Evolutionary conservation across 2,888 invertebrate species (phyloP), one percentile per base, ranked within the genome.

Genomic region (Chymomyza amoena): DNA sequence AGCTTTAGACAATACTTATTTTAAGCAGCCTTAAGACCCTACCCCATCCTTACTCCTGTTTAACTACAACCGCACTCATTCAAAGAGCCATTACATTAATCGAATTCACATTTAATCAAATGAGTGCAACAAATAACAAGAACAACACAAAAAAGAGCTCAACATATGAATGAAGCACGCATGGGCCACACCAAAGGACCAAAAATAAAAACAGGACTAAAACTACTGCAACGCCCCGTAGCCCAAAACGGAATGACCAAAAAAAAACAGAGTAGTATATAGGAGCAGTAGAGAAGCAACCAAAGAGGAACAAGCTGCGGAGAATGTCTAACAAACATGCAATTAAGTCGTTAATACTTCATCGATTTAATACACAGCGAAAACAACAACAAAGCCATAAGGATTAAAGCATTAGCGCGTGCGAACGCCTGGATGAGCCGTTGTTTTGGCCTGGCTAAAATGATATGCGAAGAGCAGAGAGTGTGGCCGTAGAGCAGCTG

Each of bases 321-420:
- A 79, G 84, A 90, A 90, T 89, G 89, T 83, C 84, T 80, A 82
- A 84, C 88, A 89, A 90, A 90, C 90, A 90, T 90, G 90, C 90
- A 90, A 90, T 90, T 90, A 90, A 89, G 90, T 90, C 90, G 89
- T 90, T 90, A 90, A 90, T 90, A 90, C 90, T 90, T 90, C 90
- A 90, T 90, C 89, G 89, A 90, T 90, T 86, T 90, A 89, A 89
- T 87, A 81, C 89, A 81, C 81, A 81, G 73, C 39, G 15, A 25
- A 32, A 60, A 28, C 57, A 25, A 57, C 57, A 57, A 57, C 20
- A 25, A 57, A 13, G 39, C 57, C 64, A 45, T 70, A 68, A 78
- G 90, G 90, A 90, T 90, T 90, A 90, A 89, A 81, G 90, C 87
- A 90, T 90, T 89, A 90, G 80, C 87, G 80, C 82, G 81, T 87